These are phyloP conservation scores for Rhadinocentrus ornatus DNA, from an alignment of 2,797 vertebrate species.

Conservation along the genomic window DNA sequence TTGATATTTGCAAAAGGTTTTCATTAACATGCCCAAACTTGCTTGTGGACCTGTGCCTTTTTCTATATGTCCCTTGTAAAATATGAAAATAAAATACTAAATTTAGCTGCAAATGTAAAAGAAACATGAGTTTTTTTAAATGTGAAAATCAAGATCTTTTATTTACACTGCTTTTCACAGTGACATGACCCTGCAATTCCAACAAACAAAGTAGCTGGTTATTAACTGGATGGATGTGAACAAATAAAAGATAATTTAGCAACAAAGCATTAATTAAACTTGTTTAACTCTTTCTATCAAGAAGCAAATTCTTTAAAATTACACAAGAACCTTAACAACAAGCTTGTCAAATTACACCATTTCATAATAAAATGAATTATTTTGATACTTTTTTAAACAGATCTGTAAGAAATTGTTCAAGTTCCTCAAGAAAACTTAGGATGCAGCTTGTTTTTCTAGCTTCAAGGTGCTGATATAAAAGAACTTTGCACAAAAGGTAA, in stretches of 20 bases:
- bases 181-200: conserved; percentile 1
- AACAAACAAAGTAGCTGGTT: not conserved
- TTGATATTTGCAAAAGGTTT: not conserved
- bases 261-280: conserved; percentile 14
- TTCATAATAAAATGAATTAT: not conserved
- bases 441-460: not conserved
- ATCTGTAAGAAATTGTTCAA: not conserved
- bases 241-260: not conserved
- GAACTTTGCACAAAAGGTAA: no score
- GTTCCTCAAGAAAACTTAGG: not conserved
- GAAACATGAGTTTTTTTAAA: no score
- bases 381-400: not conserved
- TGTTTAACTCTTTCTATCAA: conserved; percentile 11
- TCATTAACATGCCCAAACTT: not conserved
- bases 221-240: conserved; percentile 19
- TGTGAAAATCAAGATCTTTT: no score
- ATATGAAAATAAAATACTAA: no score
- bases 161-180: no score
- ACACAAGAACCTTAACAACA: not conserved
- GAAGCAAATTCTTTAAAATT: not conserved
- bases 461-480: no score
- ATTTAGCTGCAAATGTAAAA: no score
- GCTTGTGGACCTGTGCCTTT: not conserved
- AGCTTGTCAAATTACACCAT: not conserved
- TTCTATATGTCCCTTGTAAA: no score